A percentile compares a stretch with the other conserved stretches of the same genome.
Evolutionary conservation across 1,140 invertebrate genomes (phyloP).

Genomic region (Drosophila parabipectinata): DNA sequence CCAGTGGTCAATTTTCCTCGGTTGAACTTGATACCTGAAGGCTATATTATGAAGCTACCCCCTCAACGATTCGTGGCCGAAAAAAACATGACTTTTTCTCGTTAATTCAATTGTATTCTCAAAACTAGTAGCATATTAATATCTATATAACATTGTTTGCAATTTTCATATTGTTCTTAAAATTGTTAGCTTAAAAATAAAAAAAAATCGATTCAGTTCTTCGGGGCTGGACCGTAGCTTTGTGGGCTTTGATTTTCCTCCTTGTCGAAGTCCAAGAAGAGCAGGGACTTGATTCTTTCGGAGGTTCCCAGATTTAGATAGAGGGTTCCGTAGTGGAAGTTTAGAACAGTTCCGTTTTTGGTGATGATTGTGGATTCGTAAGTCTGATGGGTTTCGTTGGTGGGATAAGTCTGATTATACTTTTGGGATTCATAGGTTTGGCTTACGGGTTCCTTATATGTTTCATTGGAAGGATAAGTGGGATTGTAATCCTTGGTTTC

Average conservation of each 20-base stretch:
- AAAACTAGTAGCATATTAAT: neutral
- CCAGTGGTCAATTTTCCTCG: neutral
- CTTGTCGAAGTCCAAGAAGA: conserved; percentile 1
- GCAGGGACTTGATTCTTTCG: neutral
- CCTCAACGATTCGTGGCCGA: neutral
- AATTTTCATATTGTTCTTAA: neutral
- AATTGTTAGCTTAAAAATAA: too few relatives aligned
- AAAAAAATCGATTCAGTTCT: neutral
- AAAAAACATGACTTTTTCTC: neutral
- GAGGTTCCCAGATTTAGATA: neutral
- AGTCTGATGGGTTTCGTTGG: neutral
- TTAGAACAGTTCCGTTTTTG: conserved; percentile 1
- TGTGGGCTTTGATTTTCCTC: neutral
- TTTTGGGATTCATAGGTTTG: neutral
- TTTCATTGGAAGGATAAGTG: neutral
- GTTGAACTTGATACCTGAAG: too few relatives aligned
- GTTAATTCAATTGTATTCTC: neutral
- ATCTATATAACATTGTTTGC: neutral
- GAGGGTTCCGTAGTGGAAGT: neutral
- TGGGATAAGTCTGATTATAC: too few relatives aligned
- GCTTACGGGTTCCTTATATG: neutral
- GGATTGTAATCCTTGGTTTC: neutral
- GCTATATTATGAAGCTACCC: neutral
- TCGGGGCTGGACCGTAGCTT: neutral
- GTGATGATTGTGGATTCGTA: neutral